A percentile compares a stretch with the other conserved stretches of the same genome.
phyloP scores from a whole-genome alignment of 2,888 invertebrate genomes.

The Tetrapedia diversipes region DNA sequence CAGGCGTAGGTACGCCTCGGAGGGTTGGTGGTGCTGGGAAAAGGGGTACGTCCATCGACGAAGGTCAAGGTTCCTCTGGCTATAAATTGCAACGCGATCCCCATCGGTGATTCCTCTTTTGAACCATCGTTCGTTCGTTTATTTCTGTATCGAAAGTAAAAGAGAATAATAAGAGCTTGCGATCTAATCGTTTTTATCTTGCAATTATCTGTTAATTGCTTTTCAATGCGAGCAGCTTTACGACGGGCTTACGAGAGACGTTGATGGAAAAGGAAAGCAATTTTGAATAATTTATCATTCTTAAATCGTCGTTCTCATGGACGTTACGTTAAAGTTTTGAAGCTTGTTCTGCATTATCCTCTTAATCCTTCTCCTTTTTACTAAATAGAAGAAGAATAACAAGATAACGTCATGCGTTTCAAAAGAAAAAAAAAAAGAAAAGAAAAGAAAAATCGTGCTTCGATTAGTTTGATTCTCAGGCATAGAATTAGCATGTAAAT shows the following conservation, averaged over 20 bases:
- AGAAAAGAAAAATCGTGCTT: too few relatives aligned
- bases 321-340: too few relatives aligned
- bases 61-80: conserved; percentile 47
- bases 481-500: too few relatives aligned
- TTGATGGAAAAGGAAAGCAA: not conserved
- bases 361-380: too few relatives aligned
- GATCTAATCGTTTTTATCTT: not conserved
- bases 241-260: not conserved
- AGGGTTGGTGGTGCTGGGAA: conserved; percentile 79
- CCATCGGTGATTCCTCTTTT: not conserved
- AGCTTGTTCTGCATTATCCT: too few relatives aligned
- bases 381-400: too few relatives aligned
- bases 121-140: not conserved
- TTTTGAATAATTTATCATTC: too few relatives aligned
- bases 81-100: conserved; percentile 22
- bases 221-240: not conserved
- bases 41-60: conserved; percentile 77
- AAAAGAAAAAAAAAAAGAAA: too few relatives aligned
- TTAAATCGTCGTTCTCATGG: too few relatives aligned
- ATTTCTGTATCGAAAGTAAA: not conserved
- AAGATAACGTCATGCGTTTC: too few relatives aligned
- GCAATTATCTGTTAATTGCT: not conserved
- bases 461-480: too few relatives aligned
- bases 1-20: conserved; percentile 63
- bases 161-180: not conserved